phyloP scores from a whole-genome alignment of 2,888 invertebrate species.

The Macrophya annulata region DNA sequence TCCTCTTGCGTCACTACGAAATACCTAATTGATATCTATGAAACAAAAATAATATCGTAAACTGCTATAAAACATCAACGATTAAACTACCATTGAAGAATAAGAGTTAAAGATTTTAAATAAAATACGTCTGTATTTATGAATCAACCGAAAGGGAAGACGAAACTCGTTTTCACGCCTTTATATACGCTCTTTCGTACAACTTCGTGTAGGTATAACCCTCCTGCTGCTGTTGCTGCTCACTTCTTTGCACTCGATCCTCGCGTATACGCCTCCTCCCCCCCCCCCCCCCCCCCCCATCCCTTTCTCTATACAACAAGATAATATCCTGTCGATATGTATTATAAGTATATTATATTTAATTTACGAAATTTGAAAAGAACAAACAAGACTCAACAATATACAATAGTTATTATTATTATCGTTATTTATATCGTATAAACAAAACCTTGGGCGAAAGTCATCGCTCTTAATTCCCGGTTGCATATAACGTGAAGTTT shows the following conservation, averaged over 20 bases:
- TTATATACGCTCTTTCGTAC: background rate
- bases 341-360: too few species aligned
- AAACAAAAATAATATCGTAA: too few species aligned
- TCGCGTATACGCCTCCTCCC: background rate
- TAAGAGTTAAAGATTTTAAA: background rate
- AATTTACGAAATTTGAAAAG: background rate
- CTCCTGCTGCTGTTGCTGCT: background rate
- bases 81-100: background rate
- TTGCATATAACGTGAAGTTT: slow-evolving; percentile 55
- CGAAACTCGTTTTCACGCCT: slow-evolving; percentile 27
- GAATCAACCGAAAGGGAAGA: slow-evolving; percentile 30
- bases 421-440: background rate
- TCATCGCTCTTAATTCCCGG: slow-evolving; percentile 25
- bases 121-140: background rate
- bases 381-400: background rate
- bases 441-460: slow-evolving; percentile 2
- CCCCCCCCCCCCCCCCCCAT: background rate
- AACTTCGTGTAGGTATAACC: background rate
- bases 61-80: too few species aligned
- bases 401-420: too few species aligned
- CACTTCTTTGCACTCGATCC: slow-evolving; percentile 4
- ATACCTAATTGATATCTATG: background rate
- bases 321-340: background rate
- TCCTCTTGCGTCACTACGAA: background rate
- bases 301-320: slow-evolving; percentile 10